Evolutionary conservation across 2,113 vertebrate species (phyloP), one percentile per base, ranked within the genome.

Genomic region (Gobio gobio): DNA sequence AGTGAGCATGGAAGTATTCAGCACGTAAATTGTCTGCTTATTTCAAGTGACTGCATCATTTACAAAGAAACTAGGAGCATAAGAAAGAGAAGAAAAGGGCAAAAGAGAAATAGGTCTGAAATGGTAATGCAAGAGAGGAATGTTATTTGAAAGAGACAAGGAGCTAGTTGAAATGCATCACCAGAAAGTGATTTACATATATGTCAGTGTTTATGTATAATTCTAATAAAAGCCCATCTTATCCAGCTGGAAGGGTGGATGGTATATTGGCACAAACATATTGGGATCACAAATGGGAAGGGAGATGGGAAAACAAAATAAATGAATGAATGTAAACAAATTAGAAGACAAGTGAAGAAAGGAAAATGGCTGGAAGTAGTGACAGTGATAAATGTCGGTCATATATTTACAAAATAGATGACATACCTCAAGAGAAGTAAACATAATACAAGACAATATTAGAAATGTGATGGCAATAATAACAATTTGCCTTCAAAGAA

Each of bases 21-120:
- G 85, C 74, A 86, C 56, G 63, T 92, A 92, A 93, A 94, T 92
- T 92, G 91, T 89, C 88, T 87, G 83, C 91, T 83, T 93, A 90
- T 91, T 92, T 93, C 91, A 90, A 90, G 88, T 87, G 82, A 88
- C 84, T 89, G 89, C 88, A 90, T 93, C 89, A 90, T 92, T 91
- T 88, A 89, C 88, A 86, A 83, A 90, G 81, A 33, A 49, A 86
- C 74, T 87, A 66, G 83, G 63, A 16, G 83, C 66, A 63, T 47
- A 83, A 78, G 61, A 20, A 78, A 58, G 33, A 78, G 80, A 64
- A 73, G 61, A 74, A 29, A 33, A 79, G 82, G 29, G 58, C 47
- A 59, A 61, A 81, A 29, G 56, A 72, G 63, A 74, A 84, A 86
- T 72, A 66, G 18, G 51, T 24, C 9, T 72, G 33, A 40, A 56